A percentile compares a stretch with the other conserved stretches of the same genome.
These are phyloP conservation scores for Tenthredo notha DNA, from an alignment of 2,888 invertebrate species.

Conservation along the genomic window DNA sequence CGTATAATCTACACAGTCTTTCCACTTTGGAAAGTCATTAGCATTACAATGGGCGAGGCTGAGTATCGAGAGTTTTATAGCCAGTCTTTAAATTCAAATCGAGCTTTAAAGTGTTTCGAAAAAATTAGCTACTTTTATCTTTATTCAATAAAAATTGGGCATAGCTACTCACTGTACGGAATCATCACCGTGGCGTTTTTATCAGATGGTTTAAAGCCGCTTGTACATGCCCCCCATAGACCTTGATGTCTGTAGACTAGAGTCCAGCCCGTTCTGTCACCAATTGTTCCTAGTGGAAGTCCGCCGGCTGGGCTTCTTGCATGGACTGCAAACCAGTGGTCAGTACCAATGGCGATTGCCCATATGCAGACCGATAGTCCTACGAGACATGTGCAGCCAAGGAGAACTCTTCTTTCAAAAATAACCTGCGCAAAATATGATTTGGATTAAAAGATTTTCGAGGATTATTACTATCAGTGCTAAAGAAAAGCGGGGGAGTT, in stretches of 20 bases:
- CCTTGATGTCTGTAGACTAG: constrained; percentile 86
- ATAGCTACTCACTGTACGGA: constrained; percentile 63
- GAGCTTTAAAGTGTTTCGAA: background rate
- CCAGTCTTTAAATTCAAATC: background rate
- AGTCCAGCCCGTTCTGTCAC: constrained; percentile 65
- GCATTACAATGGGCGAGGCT: background rate
- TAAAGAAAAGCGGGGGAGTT: background rate
- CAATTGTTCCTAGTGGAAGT: constrained; percentile 64
- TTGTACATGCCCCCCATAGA: constrained; percentile 84
- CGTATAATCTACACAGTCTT: background rate
- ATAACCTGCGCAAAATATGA: constrained; percentile 77
- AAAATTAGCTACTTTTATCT: background rate
- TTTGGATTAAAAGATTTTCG: background rate
- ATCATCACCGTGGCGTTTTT: constrained; percentile 48
- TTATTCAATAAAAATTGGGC: background rate
- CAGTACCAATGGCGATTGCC: constrained; percentile 87
- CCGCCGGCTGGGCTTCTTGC: constrained; percentile 70
- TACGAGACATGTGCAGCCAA: constrained; percentile 85
- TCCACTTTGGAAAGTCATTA: background rate
- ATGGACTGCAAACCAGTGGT: constrained; percentile 85
- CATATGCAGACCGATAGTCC: constrained; percentile 85
- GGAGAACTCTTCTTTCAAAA: constrained; percentile 86
- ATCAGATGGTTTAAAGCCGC: background rate
- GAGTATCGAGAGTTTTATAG: background rate
- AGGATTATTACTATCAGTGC: background rate